Percentiles rank a stretch among this genome's conserved stretches.
phyloP scores from a whole-genome alignment of 2,113 vertebrate species.

The Cariama cristata region DNA sequence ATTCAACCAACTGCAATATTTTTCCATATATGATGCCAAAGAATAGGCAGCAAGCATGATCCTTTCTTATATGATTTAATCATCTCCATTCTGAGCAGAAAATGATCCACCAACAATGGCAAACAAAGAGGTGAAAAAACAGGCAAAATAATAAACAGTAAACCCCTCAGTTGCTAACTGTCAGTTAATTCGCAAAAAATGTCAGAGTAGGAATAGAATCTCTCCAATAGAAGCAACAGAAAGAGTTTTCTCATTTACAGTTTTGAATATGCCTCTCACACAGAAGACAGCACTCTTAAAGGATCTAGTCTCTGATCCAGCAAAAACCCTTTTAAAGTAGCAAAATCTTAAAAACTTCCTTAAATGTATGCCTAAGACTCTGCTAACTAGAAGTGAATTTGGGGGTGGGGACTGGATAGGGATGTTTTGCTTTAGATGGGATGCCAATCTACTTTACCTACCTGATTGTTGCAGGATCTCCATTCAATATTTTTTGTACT shows the following conservation, averaged over 20 bases:
- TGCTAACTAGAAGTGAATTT: neutral
- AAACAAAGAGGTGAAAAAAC: slow-evolving; percentile 71
- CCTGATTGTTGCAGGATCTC: neutral
- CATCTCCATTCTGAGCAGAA: slow-evolving; percentile 80
- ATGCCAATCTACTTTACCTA: neutral
- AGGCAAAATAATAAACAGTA: slow-evolving; percentile 29
- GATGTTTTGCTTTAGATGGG: neutral
- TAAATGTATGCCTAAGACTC: neutral
- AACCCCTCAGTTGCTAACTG: neutral
- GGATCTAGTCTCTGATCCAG: neutral
- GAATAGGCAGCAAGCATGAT: slow-evolving; percentile 68
- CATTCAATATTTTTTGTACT: neutral
- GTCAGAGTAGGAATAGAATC: neutral
- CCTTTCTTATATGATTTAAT: slow-evolving; percentile 81
- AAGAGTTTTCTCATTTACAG: slow-evolving; percentile 5
- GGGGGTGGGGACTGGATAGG: neutral
- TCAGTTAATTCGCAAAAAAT: slow-evolving; percentile 28
- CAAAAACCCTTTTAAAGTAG: neutral
- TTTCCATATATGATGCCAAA: slow-evolving; percentile 83
- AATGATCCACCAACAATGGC: slow-evolving; percentile 66
- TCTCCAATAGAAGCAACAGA: neutral
- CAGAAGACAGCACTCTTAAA: neutral
- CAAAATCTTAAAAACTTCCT: neutral
- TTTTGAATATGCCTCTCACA: neutral
- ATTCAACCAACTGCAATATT: slow-evolving; percentile 76